Evolutionary conservation across 2,888 invertebrate genomes (phyloP).

Genomic region (Acholoe squamosa): DNA sequence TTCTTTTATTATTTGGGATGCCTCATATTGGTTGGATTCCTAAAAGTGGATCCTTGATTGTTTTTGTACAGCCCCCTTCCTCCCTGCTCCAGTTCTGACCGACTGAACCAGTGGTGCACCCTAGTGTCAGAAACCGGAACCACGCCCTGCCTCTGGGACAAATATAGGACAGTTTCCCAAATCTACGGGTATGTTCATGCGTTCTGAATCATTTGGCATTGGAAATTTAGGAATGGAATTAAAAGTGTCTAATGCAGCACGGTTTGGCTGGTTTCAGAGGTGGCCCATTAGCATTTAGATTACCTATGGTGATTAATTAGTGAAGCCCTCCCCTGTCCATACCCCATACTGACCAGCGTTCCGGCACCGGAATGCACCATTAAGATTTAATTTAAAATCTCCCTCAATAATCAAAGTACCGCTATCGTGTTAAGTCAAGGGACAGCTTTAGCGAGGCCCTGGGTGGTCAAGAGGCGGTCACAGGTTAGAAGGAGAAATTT

Average conservation of each 20-base stretch:
- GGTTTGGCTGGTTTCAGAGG: conserved; percentile 16
- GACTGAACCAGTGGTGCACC: no score
- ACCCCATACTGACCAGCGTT: neutral
- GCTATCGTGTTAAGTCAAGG: conserved; percentile 1
- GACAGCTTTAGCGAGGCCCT: neutral
- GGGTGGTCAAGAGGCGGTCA: neutral
- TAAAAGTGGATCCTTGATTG: no score
- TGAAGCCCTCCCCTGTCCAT: neutral
- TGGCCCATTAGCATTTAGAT: conserved; percentile 51
- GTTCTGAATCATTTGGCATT: neutral
- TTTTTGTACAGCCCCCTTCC: no score
- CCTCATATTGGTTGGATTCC: no score
- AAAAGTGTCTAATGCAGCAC: neutral
- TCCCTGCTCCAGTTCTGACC: no score
- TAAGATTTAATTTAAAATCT: conserved; percentile 44
- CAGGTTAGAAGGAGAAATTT: no score
- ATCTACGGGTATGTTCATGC: no score
- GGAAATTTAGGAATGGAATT: neutral
- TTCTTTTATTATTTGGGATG: no score
- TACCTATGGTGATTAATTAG: conserved; percentile 47
- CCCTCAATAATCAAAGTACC: conserved; percentile 29
- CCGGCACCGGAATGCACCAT: conserved; percentile 48
- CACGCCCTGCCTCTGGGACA: no score
- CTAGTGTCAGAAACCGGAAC: no score
- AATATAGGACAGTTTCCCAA: no score